Evolutionary conservation across 2,797 vertebrate species (phyloP).

Genomic region (Periparus ater): DNA sequence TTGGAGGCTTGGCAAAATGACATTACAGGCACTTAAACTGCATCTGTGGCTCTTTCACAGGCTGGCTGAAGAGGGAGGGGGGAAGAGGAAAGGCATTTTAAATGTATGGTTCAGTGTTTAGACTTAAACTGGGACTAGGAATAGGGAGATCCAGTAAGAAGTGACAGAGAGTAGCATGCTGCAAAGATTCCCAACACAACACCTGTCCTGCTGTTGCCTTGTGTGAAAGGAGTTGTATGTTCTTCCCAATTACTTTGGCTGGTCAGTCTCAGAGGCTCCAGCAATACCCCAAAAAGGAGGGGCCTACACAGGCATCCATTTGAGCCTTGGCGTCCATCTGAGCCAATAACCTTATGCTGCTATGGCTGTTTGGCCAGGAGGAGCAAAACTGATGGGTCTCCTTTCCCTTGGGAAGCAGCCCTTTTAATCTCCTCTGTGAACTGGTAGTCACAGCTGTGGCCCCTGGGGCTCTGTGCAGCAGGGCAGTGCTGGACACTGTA

Average conservation of each 20-base stretch:
- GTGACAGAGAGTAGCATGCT: not conserved
- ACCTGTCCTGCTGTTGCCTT: rapidly evolving
- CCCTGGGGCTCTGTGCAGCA: not conserved
- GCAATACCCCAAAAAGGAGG: not conserved
- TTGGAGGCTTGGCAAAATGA: not conserved
- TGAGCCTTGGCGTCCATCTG: not conserved
- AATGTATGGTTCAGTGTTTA: not conserved
- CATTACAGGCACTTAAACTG: not conserved
- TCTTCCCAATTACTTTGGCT: not conserved
- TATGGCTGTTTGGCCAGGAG: not conserved
- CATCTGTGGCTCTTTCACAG: not conserved
- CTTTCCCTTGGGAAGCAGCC: not conserved
- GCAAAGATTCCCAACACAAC: not conserved
- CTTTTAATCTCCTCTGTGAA: not conserved
- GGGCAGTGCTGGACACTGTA: not conserved
- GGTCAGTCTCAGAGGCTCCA: not conserved
- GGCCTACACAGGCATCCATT: not conserved
- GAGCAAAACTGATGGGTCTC: not conserved
- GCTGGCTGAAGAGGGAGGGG: not conserved
- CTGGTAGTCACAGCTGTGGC: rapidly evolving
- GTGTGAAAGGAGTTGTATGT: rapidly evolving
- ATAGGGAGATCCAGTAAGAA: not conserved
- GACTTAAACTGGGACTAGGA: not conserved
- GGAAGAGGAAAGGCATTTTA: not conserved
- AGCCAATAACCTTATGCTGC: not conserved